These are phyloP conservation scores for Colossoma macropomum DNA, from an alignment of 2,113 vertebrate genomes.

Conservation along the genomic window DNA sequence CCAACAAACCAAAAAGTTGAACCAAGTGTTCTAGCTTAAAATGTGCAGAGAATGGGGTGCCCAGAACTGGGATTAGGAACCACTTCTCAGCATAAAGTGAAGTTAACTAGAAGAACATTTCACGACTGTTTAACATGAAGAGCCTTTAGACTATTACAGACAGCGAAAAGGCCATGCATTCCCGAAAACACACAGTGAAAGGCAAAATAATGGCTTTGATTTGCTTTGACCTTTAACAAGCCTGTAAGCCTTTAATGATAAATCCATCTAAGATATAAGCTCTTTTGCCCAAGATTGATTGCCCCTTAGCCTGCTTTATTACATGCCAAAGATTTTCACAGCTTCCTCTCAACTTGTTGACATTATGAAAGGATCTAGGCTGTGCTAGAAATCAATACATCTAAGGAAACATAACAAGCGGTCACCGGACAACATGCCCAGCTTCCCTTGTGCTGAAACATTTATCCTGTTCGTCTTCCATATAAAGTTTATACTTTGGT, in stretches of 20 bases:
- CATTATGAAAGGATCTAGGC: constrained; percentile 34
- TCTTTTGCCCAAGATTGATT: constrained; percentile 36
- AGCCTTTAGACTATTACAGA: not conserved
- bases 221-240: constrained; percentile 57
- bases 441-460: not conserved
- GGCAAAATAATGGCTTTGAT: constrained; percentile 39
- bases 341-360: constrained; percentile 36
- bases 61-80: not conserved
- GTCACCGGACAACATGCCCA: not conserved
- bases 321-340: constrained; percentile 36
- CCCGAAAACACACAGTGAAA: constrained; percentile 8
- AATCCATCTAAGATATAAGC: constrained; percentile 48
- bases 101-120: not conserved
- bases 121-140: not conserved
- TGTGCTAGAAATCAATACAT: constrained; percentile 41
- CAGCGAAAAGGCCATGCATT: constrained; percentile 13
- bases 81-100: not conserved
- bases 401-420: constrained; percentile 29
- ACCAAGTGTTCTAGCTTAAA: not conserved
- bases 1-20: no score
- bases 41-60: not conserved
- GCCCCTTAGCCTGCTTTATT: constrained; percentile 40
- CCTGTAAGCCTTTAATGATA: constrained; percentile 36
- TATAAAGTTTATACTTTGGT: not conserved
- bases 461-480: not conserved